Evolutionary conservation across 2,113 vertebrate genomes (phyloP).

Genomic region (Rhinogobius similis): DNA sequence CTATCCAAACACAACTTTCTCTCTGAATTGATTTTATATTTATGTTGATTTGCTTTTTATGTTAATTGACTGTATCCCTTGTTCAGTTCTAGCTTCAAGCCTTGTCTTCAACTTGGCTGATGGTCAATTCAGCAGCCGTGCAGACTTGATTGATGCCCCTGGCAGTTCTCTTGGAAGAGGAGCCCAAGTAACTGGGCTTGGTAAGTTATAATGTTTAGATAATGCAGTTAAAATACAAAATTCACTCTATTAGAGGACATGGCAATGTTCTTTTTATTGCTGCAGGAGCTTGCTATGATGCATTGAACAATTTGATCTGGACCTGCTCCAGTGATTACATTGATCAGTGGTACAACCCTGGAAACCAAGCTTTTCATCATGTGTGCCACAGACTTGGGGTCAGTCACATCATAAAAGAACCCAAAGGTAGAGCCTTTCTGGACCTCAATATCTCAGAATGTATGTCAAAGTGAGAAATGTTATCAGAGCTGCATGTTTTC

Average conservation of each 20-base stretch:
- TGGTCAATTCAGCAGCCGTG: conserved; percentile 93
- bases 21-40: neutral
- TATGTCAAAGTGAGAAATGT: neutral
- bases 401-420: conserved; percentile 90
- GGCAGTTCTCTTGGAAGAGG: conserved; percentile 95
- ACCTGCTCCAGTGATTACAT: conserved; percentile 98
- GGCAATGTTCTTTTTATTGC: conserved; percentile 12
- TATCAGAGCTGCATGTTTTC: conserved; percentile 21
- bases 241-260: neutral
- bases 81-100: conserved; percentile 90
- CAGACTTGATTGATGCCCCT: conserved; percentile 94
- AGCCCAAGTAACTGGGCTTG: conserved; percentile 94
- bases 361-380: conserved; percentile 98
- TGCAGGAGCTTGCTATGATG: conserved; percentile 93
- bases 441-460: neutral
- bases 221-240: neutral
- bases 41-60: neutral
- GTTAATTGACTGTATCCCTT: conserved; percentile 11
- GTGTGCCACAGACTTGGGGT: conserved; percentile 95
- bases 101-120: conserved; percentile 93
- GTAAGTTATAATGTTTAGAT: conserved; percentile 72
- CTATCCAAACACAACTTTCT: neutral
- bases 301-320: conserved; percentile 97
- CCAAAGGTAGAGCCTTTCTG: conserved; percentile 83
- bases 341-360: conserved; percentile 98